Conservation (phyloP, 2,888 invertebrate species). For the Epiblema foenella region DNA sequence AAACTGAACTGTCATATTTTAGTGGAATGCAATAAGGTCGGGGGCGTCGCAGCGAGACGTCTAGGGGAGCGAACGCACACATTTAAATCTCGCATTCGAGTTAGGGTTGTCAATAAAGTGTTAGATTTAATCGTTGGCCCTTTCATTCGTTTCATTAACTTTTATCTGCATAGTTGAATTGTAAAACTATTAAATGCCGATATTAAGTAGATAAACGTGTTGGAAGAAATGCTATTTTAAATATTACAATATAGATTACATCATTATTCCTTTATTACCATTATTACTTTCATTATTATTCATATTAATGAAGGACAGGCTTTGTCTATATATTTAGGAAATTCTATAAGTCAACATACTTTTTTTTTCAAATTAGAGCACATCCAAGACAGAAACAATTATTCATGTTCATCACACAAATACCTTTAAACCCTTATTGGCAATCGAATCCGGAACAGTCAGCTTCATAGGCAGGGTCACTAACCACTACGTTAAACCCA, state of each 20-base stretch:
- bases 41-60: constrained; percentile 67
- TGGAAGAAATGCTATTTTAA: background rate
- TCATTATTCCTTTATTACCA: too few species aligned
- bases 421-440: too few species aligned
- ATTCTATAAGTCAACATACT: too few species aligned
- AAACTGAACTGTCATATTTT: constrained; percentile 78
- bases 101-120: constrained; percentile 61
- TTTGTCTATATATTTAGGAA: too few species aligned
- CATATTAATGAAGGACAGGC: background rate
- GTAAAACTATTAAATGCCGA: background rate
- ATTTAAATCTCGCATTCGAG: constrained; percentile 64
- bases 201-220: background rate
- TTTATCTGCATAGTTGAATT: background rate
- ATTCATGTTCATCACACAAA: too few species aligned
- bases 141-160: background rate
- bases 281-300: too few species aligned
- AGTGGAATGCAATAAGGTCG: constrained; percentile 81
- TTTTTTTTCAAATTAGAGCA: too few species aligned
- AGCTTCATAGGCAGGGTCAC: too few species aligned
- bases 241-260: background rate
- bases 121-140: constrained; percentile 1
- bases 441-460: too few species aligned
- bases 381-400: too few species aligned
- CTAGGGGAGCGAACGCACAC: constrained; percentile 68
- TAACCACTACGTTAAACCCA: too few species aligned